Base-by-base conservation (phyloP, 1,140 invertebrate genomes). In the Schlechtendalia chinensis region DNA sequence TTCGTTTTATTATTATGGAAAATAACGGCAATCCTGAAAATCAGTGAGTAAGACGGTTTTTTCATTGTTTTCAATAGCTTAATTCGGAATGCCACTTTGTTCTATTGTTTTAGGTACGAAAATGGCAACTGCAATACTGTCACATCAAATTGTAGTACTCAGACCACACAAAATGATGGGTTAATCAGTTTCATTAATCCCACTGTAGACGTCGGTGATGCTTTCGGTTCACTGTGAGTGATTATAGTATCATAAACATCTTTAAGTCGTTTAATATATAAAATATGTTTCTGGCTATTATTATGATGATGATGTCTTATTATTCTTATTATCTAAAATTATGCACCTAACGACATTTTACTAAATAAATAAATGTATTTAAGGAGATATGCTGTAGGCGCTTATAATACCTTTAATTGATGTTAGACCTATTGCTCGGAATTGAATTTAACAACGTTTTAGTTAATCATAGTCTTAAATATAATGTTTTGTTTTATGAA, bases 161-260 rank as follows among this genome's bases (percentile, higher is more conserved):
- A 77, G 8, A 77, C 74, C 0, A 45, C 54, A 16, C 56, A 77
- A 24, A 47, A 45, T 17, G 32, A 59, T 45, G 74, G 32, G 3
- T 47, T 59, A 6, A 24, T 8, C 6, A 8, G 14, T 5, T 69
- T 11, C 2, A 47, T 45, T 24, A 19, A 24, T 2, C 12, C 19
- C 8, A 5, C 3, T 1, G 5, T 5, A 5, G 74, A 77, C n/a
- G 22, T 29, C 24, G 54, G 0, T 0, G 74, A 77, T 24, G 74
- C 74, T 58, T 77, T 77, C 59, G 74, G 74, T 59, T 58, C 53
- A 39, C n/a, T 77, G 74, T 77, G 14, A 77, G 74, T 61, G 12
- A 58, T 58, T 29, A 29, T 27, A 17, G 24, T 63, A 19, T 32
- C 2, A 63, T 32, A 1, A 0, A 32, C 19, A 6, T 17, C 10